phyloP scores from a whole-genome alignment of 2,797 vertebrate species.

The Dipus sagitta region DNA sequence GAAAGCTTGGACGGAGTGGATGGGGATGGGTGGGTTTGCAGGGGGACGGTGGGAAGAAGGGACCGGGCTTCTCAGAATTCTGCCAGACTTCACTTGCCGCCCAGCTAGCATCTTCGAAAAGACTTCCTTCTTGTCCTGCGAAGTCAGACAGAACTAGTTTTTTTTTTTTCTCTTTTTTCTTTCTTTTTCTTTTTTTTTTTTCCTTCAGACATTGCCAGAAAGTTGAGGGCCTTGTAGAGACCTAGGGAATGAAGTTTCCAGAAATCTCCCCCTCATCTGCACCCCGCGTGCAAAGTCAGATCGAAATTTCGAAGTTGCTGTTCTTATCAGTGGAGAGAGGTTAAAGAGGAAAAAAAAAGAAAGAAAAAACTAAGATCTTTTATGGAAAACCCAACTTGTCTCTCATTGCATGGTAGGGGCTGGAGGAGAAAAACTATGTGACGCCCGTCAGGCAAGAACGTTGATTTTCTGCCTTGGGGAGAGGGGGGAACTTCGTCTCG shows the following conservation, averaged over 20 bases:
- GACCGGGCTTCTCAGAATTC: conserved; percentile 40
- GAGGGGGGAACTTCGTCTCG: conserved; percentile 84
- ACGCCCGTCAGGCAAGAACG: conserved; percentile 85
- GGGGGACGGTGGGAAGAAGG: neutral
- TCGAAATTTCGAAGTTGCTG: conserved; percentile 82
- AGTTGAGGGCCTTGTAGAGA: conserved; percentile 35
- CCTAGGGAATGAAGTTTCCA: conserved; percentile 70
- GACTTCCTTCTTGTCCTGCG: conserved; percentile 33
- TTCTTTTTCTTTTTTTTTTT: neutral
- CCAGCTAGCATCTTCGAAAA: conserved; percentile 47
- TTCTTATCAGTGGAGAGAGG: conserved; percentile 83
- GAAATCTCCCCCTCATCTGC: conserved; percentile 60
- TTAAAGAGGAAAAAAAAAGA: conserved; percentile 75
- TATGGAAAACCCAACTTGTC: conserved; percentile 73
- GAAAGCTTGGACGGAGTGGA: conserved; percentile 25
- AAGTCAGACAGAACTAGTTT: neutral
- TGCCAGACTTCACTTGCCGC: neutral
- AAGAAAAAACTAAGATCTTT: conserved; percentile 69
- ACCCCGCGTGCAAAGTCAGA: conserved; percentile 73
- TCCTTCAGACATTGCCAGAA: conserved; percentile 49
- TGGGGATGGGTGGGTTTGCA: neutral
- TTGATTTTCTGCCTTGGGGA: conserved; percentile 83
- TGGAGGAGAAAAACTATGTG: conserved; percentile 77
- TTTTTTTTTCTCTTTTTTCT: neutral
- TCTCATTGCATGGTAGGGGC: conserved; percentile 77